Conservation (phyloP, 2,888 invertebrate species). For the Eupithecia vulgata region DNA sequence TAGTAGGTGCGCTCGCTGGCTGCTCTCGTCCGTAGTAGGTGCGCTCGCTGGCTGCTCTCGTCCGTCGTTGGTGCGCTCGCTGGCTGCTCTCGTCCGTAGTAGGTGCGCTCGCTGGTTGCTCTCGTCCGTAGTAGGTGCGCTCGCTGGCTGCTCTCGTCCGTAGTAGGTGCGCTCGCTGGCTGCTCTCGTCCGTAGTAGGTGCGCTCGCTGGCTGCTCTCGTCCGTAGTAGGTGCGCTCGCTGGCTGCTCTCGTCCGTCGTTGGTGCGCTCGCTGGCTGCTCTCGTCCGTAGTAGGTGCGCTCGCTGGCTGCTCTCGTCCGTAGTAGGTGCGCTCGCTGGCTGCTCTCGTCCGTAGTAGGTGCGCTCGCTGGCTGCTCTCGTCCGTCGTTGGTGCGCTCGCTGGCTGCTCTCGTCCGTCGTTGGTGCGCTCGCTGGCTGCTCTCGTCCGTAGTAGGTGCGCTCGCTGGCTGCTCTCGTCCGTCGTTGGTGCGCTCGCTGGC, state of each 20-base stretch:
- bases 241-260: constrained; percentile 45
- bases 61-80: constrained; percentile 43
- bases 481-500: constrained; percentile 20
- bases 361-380: constrained; percentile 36
- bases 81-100: constrained; percentile 45
- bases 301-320: constrained; percentile 46
- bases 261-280: constrained; percentile 18
- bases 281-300: constrained; percentile 47
- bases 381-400: constrained; percentile 43
- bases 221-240: constrained; percentile 44
- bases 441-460: constrained; percentile 47
- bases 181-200: constrained; percentile 45
- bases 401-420: constrained; percentile 45
- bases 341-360: constrained; percentile 45
- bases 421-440: constrained; percentile 18
- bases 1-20: constrained; percentile 21
- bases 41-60: constrained; percentile 36
- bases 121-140: constrained; percentile 47
- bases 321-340: constrained; percentile 21
- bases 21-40: constrained; percentile 45
- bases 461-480: constrained; percentile 46
- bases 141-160: constrained; percentile 46
- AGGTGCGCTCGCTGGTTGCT: constrained; percentile 18
- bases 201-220: constrained; percentile 36
- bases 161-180: constrained; percentile 21